Base-by-base conservation (phyloP, 2,888 invertebrate genomes). In the Ommatoiulus sabulosus region DNA sequence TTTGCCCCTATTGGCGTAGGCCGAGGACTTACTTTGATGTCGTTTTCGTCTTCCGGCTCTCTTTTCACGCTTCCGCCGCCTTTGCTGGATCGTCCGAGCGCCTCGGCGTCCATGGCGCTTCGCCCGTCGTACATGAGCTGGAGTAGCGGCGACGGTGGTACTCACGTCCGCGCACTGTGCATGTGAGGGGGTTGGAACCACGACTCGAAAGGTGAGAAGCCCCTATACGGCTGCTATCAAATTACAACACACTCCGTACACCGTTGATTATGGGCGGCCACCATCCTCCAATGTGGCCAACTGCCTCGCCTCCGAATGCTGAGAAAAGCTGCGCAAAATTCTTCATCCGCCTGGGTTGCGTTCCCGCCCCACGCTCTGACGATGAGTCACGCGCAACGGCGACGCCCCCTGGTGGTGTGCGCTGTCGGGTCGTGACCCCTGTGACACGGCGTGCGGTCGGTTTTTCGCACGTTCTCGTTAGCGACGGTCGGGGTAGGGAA, bases 1-100 rank as follows among this genome's bases (percentile, higher is more conserved):
- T 52, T 52, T 52, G 12, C 48, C 7, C 7, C 7, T 52, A 15
- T 52, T 52, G 4, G 48, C 48, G 12, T 48, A 10, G 48, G 48
- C 7, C 17, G 52, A 3, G 3, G 46, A 87, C 87, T 89, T 87
- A 89, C 89, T 85, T 89, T 89, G 80, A 89, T 89, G 80, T 89
- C 89, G 87, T 72, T 89, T 48, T 89, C 89, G 44, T 89, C 89
- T 48, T 87, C 89, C 20, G 89, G 89, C 72, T 89, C 89, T 12
- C 46, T 57, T 84, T 89, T 89, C 17, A 89, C 87, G 80, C 52
- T 57, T 6, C 7, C 15, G 43, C 24, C 17, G n/a, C 3, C 44
- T n/a, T 85, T 85, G 44, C 46, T 46, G 10, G 85, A 20, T 85
- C 46, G 4, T 20, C n/a, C 46, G 3, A 85, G 17, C 44, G 15